These are phyloP conservation scores for Drosophila funebris DNA, from an alignment of 1,140 invertebrate genomes.

Conservation along the genomic window DNA sequence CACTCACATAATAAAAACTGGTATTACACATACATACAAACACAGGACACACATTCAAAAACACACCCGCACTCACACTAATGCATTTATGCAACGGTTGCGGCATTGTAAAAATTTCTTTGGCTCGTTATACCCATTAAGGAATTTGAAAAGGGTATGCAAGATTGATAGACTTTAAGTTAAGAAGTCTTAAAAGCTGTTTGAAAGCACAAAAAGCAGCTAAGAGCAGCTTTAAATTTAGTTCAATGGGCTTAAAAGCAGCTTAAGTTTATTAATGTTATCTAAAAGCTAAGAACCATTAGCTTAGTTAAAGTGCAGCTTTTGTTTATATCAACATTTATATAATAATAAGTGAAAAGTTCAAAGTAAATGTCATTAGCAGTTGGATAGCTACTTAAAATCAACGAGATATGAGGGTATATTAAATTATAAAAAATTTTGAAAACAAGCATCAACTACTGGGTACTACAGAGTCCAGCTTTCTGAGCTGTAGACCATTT, in stretches of 20 bases:
- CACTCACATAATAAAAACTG: slow-evolving; percentile 34
- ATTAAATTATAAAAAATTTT: too few species aligned
- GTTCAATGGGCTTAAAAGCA: too few species aligned
- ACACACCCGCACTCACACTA: slow-evolving; percentile 16
- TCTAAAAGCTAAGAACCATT: too few species aligned
- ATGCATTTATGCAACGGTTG: slow-evolving; percentile 40
- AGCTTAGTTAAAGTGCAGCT: too few species aligned
- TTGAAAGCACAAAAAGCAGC: too few species aligned
- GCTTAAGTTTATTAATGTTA: too few species aligned
- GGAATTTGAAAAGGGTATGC: neutral
- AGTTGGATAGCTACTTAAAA: too few species aligned
- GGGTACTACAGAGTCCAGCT: neutral
- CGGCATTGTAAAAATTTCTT: slow-evolving; percentile 54
- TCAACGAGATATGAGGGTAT: too few species aligned
- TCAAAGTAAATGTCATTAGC: too few species aligned
- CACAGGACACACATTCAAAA: neutral
- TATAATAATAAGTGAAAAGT: too few species aligned
- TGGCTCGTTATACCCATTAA: slow-evolving; percentile 10
- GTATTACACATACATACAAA: slow-evolving; percentile 14
- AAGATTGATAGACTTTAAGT: neutral
- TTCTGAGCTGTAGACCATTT: neutral
- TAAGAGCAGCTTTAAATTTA: neutral
- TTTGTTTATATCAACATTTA: too few species aligned
- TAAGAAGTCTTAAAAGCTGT: neutral
- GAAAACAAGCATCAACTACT: neutral